These are phyloP conservation scores for Polia nebulosa DNA, from an alignment of 2,888 invertebrate genomes.

Conservation along the genomic window DNA sequence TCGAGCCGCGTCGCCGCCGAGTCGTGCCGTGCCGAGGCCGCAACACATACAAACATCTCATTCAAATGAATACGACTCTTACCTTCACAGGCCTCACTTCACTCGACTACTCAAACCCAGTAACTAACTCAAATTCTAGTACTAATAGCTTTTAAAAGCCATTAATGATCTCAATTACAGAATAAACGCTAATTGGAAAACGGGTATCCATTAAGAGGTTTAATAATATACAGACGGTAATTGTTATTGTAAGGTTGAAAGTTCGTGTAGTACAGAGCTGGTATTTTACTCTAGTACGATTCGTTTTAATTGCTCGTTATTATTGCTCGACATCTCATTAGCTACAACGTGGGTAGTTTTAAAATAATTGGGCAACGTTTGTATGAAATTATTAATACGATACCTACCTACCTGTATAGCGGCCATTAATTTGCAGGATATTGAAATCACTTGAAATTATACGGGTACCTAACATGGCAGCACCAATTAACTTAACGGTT, in stretches of 20 bases:
- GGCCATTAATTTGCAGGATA: slow-evolving; percentile 52
- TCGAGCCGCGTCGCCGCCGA: slow-evolving; percentile 67
- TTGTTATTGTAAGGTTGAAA: slow-evolving; percentile 62
- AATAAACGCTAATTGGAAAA: slow-evolving; percentile 64
- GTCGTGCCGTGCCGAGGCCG: slow-evolving; percentile 25
- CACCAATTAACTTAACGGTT: slow-evolving; percentile 54
- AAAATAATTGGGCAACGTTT: slow-evolving; percentile 59
- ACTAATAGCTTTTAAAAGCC: slow-evolving; percentile 53
- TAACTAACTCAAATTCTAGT: slow-evolving; percentile 50
- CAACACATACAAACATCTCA: slow-evolving; percentile 20
- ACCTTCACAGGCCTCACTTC: slow-evolving; percentile 13
- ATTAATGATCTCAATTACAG: slow-evolving; percentile 62
- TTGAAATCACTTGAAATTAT: slow-evolving; percentile 60
- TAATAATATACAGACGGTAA: slow-evolving; percentile 62
- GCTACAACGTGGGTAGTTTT: slow-evolving; percentile 51
- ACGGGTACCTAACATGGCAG: slow-evolving; percentile 51
- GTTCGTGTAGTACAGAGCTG: slow-evolving; percentile 46
- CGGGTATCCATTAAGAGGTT: slow-evolving; percentile 59
- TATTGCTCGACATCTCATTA: slow-evolving; percentile 64
- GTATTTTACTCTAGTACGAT: slow-evolving; percentile 54
- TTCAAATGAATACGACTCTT: slow-evolving; percentile 42
- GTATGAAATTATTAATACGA: slow-evolving; percentile 44
- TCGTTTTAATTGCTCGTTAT: slow-evolving; percentile 67
- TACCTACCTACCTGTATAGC: slow-evolving; percentile 19
- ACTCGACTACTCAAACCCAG: slow-evolving; percentile 30